Evolutionary conservation across 1,140 invertebrate species (phyloP).

Genomic region (Drosophila jambulina): DNA sequence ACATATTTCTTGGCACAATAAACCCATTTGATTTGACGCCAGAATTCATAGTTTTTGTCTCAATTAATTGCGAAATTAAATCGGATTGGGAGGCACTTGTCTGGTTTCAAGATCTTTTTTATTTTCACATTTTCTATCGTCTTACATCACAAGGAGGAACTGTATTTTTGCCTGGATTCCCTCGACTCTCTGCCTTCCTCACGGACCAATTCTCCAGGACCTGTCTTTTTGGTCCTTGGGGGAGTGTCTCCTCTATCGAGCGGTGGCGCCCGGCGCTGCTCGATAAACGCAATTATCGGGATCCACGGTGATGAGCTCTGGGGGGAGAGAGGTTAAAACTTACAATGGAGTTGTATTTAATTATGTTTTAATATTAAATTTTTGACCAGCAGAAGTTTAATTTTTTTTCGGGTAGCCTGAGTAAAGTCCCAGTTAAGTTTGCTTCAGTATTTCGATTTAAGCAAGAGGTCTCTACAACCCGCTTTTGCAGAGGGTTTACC

Average conservation of each 20-base stretch:
- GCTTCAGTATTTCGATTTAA: background rate
- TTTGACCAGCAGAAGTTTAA: background rate
- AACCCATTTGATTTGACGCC: background rate
- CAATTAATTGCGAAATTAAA: background rate
- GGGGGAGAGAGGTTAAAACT: background rate
- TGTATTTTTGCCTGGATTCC: constrained; percentile 21
- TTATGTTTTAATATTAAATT: background rate
- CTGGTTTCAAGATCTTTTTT: constrained; percentile 13
- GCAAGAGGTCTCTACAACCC: background rate
- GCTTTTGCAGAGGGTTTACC: too few relatives aligned
- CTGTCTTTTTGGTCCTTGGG: background rate
- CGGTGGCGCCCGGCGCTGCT: constrained; percentile 57
- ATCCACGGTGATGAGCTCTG: constrained; percentile 73
- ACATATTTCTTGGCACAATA: constrained; percentile 9
- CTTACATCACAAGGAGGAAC: constrained; percentile 63
- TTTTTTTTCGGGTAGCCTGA: background rate
- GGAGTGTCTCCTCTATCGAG: constrained; percentile 21
- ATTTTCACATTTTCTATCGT: constrained; percentile 32
- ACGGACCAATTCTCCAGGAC: background rate
- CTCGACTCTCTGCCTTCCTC: background rate
- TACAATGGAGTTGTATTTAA: background rate
- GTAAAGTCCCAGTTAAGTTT: background rate
- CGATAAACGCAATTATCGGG: constrained; percentile 68
- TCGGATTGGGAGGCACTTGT: background rate
- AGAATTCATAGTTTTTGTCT: background rate